Evolutionary conservation across 2,113 vertebrate species (phyloP).

Genomic region (Calidris pygmaea): DNA sequence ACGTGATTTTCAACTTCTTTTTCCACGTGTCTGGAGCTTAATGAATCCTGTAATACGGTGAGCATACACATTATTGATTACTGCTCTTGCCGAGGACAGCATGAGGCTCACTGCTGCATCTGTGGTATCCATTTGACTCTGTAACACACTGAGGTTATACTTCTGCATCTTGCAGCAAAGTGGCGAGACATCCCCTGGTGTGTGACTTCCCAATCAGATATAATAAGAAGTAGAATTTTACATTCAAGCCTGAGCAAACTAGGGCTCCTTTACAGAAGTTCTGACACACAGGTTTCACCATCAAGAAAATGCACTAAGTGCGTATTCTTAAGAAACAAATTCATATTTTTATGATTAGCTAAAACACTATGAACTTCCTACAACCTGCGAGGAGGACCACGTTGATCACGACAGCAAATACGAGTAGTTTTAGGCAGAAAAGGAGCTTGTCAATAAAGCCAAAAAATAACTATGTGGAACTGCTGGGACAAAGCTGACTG

Average conservation of each 20-base stretch:
- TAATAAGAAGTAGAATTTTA: background rate
- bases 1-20: background rate
- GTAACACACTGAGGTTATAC: background rate
- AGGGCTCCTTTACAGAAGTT: background rate
- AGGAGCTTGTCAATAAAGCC: background rate
- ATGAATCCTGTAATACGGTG: background rate
- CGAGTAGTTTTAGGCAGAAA: background rate
- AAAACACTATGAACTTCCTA: background rate
- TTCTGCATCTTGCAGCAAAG: background rate
- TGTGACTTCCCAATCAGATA: background rate
- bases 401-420: background rate
- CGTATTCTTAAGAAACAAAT: background rate
- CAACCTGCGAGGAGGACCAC: background rate
- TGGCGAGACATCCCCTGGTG: background rate
- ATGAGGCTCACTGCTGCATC: background rate
- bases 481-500: background rate
- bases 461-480: background rate
- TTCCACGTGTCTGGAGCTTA: background rate
- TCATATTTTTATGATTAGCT: background rate
- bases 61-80: background rate
- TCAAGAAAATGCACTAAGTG: background rate
- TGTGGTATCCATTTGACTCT: background rate
- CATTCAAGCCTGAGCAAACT: background rate
- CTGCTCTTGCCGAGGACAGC: background rate
- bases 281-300: background rate